Percentiles rank a stretch among this genome's conserved stretches.
These are phyloP conservation scores for Balanococcus diminutus DNA, from an alignment of 2,888 invertebrate species.

Conservation along the genomic window DNA sequence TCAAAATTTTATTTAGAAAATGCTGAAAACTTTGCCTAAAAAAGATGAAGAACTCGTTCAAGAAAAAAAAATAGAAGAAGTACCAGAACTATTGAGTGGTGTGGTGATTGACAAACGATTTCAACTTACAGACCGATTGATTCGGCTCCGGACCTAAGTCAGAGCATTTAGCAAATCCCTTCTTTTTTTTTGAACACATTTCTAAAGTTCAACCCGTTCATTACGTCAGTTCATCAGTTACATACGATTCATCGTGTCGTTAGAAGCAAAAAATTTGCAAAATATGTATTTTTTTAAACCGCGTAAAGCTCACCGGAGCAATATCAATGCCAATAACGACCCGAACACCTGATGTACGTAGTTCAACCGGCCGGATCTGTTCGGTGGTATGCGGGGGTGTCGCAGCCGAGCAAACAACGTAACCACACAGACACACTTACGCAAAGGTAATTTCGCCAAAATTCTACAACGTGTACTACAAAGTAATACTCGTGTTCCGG, in stretches of 20 bases:
- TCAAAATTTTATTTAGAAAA: too few species aligned
- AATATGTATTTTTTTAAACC: background rate
- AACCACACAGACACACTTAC: background rate
- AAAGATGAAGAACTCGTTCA: too few species aligned
- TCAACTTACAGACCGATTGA: too few species aligned
- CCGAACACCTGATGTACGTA: background rate
- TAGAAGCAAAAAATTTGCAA: background rate
- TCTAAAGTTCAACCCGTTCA: background rate
- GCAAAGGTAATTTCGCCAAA: constrained; percentile 4
- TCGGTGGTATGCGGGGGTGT: background rate
- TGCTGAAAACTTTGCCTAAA: too few species aligned
- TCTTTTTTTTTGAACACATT: too few species aligned
- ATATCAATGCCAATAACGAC: constrained; percentile 27
- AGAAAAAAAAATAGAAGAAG: too few species aligned
- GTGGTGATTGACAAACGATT: too few species aligned
- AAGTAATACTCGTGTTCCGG: background rate
- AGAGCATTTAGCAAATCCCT: too few species aligned
- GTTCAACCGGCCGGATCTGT: background rate
- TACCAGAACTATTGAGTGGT: too few species aligned
- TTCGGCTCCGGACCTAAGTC: too few species aligned
- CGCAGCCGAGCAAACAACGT: background rate
- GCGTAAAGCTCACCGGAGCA: background rate
- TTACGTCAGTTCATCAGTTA: background rate
- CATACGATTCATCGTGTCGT: too few species aligned
- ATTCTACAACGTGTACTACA: constrained; percentile 9